Evolutionary conservation across 2,797 vertebrate genomes (phyloP).

Genomic region (Chiroxiphia lanceolata): DNA sequence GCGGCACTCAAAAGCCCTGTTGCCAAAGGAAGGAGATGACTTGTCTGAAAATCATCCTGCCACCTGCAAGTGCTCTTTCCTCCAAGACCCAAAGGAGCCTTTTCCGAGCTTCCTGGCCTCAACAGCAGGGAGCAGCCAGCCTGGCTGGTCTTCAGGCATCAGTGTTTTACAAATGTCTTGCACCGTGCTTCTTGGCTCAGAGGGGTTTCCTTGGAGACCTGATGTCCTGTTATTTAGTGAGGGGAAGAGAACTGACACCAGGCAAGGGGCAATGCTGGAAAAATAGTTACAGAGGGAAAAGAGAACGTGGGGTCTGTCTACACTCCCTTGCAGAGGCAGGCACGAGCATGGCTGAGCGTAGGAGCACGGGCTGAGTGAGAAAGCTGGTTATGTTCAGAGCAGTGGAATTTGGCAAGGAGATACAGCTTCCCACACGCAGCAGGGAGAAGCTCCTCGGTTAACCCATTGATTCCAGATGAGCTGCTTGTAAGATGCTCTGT

Average conservation of each 20-base stretch:
- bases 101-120: background rate
- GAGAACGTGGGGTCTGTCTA: constrained; percentile 9
- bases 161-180: background rate
- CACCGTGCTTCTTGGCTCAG: background rate
- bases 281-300: background rate
- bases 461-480: background rate
- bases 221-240: background rate
- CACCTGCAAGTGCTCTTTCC: background rate
- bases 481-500: background rate
- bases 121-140: background rate
- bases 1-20: background rate
- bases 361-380: constrained; percentile 51
- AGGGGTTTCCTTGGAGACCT: background rate
- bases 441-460: constrained; percentile 39
- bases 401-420: constrained; percentile 62
- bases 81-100: background rate
- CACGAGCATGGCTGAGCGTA: constrained; percentile 54
- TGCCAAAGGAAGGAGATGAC: background rate
- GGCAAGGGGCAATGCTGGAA: background rate
- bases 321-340: constrained; percentile 14
- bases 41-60: background rate
- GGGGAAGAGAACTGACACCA: background rate
- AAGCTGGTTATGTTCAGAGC: constrained; percentile 56
- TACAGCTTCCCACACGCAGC: constrained; percentile 38
- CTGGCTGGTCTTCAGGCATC: background rate